Evolutionary conservation across 2,113 vertebrate genomes (phyloP).

Genomic region (Osmerus eperlanus): DNA sequence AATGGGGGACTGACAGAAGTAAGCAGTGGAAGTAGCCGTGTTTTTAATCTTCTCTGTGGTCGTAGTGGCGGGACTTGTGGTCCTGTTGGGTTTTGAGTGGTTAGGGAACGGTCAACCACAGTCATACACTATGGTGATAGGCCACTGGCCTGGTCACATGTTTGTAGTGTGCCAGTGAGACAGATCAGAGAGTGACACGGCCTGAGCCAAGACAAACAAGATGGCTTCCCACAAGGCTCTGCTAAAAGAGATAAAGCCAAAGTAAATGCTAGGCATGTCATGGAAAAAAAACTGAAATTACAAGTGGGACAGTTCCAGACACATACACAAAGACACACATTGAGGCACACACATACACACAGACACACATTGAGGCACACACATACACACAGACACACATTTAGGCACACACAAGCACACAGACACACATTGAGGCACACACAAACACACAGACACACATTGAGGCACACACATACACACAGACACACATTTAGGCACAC

Average conservation of each 20-base stretch:
- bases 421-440: too few species aligned
- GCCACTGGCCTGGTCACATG: slow-evolving; percentile 25
- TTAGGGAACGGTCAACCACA: slow-evolving; percentile 31
- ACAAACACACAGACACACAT: too few species aligned
- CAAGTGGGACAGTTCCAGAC: slow-evolving; percentile 18
- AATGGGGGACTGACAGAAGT: not conserved
- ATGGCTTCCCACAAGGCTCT: slow-evolving; percentile 68
- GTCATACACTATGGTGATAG: not conserved
- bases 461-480: too few species aligned
- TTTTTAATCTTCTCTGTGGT: not conserved
- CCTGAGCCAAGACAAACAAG: slow-evolving; percentile 63
- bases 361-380: slow-evolving; percentile 17
- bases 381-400: slow-evolving; percentile 19
- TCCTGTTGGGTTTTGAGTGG: slow-evolving; percentile 27
- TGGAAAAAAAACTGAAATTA: slow-evolving; percentile 50
- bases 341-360: slow-evolving; percentile 19
- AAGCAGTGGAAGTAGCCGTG: not conserved
- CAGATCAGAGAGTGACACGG: slow-evolving; percentile 34
- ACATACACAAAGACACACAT: slow-evolving; percentile 3
- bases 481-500: too few species aligned
- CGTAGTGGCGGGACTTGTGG: slow-evolving; percentile 10
- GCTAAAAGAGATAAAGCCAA: slow-evolving; percentile 56
- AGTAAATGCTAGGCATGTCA: slow-evolving; percentile 64
- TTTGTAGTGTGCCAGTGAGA: slow-evolving; percentile 42
- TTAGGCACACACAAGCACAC: too few species aligned